Evolutionary conservation across 2,113 vertebrate species (phyloP).

Genomic region (Cebidichthys violaceus): DNA sequence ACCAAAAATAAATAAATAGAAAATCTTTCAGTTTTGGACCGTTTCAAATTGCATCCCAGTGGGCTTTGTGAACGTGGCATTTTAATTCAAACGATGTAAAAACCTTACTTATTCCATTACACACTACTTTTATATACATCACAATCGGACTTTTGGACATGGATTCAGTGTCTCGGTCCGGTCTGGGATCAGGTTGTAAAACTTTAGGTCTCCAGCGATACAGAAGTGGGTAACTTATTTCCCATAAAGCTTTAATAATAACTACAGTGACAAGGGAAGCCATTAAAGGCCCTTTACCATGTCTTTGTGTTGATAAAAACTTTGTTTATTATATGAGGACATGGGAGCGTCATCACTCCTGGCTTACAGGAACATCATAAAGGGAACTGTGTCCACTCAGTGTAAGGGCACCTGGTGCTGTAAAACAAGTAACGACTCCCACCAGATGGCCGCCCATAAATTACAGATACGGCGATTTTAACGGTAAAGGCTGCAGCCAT

Average conservation of each 20-base stretch:
- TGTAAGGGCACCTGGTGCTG: constrained; percentile 20
- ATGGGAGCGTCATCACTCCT: neutral
- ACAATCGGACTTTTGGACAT: neutral
- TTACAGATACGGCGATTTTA: constrained; percentile 35
- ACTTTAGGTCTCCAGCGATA: neutral
- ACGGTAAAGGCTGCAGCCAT: neutral
- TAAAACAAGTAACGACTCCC: constrained; percentile 34
- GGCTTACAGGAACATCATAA: constrained; percentile 42
- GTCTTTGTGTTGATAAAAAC: neutral
- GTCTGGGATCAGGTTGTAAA: neutral
- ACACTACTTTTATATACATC: neutral
- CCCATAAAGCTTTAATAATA: neutral
- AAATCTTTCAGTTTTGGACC: neutral
- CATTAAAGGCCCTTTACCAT: neutral
- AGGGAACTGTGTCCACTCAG: neutral
- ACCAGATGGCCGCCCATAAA: constrained; percentile 56
- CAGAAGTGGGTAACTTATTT: neutral
- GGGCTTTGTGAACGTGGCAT: no score
- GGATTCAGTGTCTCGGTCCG: neutral
- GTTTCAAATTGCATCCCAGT: no score
- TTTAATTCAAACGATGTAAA: no score
- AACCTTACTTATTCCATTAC: neutral
- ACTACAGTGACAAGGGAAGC: neutral
- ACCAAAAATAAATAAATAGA: neutral
- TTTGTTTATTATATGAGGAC: constrained; percentile 25